Evolutionary conservation across 2,113 vertebrate species (phyloP).

Genomic region (Hippocampus guttulatus): DNA sequence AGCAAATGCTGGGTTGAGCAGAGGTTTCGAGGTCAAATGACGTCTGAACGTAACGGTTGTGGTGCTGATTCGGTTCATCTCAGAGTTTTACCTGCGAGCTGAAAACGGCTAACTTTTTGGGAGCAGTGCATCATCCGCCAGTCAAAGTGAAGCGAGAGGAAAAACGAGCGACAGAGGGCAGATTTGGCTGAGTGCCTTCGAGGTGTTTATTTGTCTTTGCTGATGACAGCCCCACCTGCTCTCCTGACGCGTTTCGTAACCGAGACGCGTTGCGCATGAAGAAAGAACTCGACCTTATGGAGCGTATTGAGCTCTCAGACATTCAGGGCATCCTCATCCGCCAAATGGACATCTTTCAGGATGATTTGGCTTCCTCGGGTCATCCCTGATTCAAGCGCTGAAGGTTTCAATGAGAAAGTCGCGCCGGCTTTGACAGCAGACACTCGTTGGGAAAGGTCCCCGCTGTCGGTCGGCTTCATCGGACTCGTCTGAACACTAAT

Average conservation of each 20-base stretch:
- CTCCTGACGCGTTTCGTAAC: constrained; percentile 55
- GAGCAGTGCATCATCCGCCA: constrained; percentile 50
- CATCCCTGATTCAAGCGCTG: neutral
- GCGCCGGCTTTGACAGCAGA: constrained; percentile 27
- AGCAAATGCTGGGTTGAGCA: neutral
- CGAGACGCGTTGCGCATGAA: constrained; percentile 59
- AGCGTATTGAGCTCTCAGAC: neutral
- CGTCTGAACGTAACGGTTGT: no score
- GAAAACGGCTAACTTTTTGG: neutral
- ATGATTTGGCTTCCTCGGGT: neutral
- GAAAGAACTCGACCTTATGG: constrained; percentile 47
- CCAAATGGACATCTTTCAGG: neutral
- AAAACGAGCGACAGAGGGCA: constrained; percentile 33
- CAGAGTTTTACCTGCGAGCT: neutral
- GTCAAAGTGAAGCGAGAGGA: constrained; percentile 6
- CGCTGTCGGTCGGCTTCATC: constrained; percentile 53
- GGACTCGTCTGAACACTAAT: constrained; percentile 68
- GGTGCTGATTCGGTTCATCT: neutral
- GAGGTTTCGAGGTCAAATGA: no score
- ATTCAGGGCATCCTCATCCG: neutral
- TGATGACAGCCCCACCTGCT: constrained; percentile 71
- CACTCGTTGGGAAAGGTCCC: constrained; percentile 61
- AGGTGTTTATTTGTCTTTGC: constrained; percentile 74
- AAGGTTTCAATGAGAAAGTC: constrained; percentile 54
- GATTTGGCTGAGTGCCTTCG: constrained; percentile 63